Conservation (phyloP, 2,113 vertebrate genomes). For the Gadus macrocephalus region DNA sequence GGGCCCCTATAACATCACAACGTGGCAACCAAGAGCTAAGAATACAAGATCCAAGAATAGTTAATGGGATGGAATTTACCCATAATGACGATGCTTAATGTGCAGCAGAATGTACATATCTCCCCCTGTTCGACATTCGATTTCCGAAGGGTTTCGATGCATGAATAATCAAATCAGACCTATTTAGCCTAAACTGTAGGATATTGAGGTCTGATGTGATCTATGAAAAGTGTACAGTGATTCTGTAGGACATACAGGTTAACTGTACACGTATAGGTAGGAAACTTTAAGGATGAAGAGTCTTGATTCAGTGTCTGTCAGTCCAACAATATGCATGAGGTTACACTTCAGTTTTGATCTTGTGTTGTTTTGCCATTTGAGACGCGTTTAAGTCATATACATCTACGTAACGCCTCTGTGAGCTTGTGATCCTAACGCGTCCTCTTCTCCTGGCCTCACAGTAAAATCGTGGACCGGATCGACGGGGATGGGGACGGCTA, state of each 20-base stretch:
- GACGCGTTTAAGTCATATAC: no score
- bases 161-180: background rate
- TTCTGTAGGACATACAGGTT: no score
- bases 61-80: no score
- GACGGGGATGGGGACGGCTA: constrained; percentile 82
- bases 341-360: no score
- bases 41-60: constrained; percentile 53
- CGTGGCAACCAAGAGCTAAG: constrained; percentile 60
- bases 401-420: background rate
- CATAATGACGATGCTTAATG: no score
- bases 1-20: constrained; percentile 67
- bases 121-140: background rate
- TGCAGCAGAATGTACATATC: constrained; percentile 9
- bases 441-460: constrained; percentile 49
- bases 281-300: no score
- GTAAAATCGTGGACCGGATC: constrained; percentile 92
- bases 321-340: no score
- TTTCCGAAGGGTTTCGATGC: background rate
- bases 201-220: background rate
- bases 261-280: no score
- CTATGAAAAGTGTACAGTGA: no score
- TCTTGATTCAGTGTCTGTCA: no score
- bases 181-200: background rate
- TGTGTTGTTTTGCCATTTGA: background rate
- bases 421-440: background rate